These are phyloP conservation scores for Anarrhichthys ocellatus DNA, from an alignment of 2,113 vertebrate genomes.

Conservation along the genomic window DNA sequence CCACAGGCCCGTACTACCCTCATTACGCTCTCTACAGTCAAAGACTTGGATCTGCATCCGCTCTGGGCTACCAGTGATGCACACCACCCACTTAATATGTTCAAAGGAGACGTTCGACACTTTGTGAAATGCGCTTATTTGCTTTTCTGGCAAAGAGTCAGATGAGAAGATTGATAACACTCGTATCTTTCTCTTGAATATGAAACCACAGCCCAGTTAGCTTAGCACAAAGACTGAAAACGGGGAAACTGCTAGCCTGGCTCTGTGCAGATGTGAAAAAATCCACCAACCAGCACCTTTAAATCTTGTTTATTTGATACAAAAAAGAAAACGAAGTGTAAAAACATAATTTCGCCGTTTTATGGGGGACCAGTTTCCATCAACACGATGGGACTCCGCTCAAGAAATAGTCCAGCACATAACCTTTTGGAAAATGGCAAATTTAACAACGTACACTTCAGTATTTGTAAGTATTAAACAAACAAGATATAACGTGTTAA, in stretches of 20 bases:
- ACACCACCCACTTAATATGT: neutral
- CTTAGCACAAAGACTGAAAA: conserved; percentile 26
- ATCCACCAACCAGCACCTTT: neutral
- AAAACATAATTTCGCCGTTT: neutral
- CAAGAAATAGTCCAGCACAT: neutral
- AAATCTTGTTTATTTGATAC: neutral
- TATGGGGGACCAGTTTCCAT: neutral
- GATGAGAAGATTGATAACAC: conserved; percentile 1
- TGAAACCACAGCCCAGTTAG: conserved; percentile 19
- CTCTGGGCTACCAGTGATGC: conserved; percentile 93
- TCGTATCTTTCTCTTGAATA: neutral
- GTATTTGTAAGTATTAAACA: neutral
- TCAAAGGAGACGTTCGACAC: conserved; percentile 19
- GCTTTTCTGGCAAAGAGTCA: conserved; percentile 4
- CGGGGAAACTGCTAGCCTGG: neutral
- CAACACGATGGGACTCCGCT: neutral
- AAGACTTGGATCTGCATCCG: conserved; percentile 93
- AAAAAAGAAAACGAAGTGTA: neutral
- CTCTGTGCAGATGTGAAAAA: neutral
- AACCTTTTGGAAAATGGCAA: neutral
- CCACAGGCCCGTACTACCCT: conserved; percentile 93
- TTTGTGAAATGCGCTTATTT: conserved; percentile 36
- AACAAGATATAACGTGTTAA: neutral
- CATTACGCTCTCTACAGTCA: conserved; percentile 97
- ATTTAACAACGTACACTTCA: neutral